Conservation (phyloP, 2,888 invertebrate genomes). For the Eutolmus rufibarbis region DNA sequence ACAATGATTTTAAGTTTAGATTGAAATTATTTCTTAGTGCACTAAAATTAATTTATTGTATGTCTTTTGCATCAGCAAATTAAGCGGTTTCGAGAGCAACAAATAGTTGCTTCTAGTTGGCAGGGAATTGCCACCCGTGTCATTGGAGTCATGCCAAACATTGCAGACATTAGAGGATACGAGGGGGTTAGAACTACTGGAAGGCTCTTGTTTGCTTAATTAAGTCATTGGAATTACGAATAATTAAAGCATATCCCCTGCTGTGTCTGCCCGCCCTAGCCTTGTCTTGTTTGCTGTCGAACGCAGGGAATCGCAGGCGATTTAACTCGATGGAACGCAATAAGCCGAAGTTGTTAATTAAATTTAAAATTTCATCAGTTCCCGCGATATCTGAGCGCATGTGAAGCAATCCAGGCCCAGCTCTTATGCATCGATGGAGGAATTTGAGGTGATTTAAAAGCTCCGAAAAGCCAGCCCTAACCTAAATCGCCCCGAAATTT, state of each 20-base stretch:
- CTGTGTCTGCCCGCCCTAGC: neutral
- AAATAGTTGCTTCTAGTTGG: neutral
- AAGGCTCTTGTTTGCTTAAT: neutral
- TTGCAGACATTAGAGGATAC: neutral
- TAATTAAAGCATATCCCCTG: neutral
- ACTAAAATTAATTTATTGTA: neutral
- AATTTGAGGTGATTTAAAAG: neutral
- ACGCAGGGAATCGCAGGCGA: neutral
- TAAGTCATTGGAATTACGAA: neutral
- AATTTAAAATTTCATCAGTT: neutral
- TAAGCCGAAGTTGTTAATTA: neutral
- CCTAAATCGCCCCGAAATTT: neutral
- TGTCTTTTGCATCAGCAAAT: neutral
- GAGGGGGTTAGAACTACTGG: neutral
- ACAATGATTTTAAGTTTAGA: too few relatives aligned
- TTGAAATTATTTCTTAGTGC: neutral
- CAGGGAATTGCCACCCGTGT: neutral
- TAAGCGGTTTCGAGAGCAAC: neutral
- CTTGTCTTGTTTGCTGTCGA: neutral
- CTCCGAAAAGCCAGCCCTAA: neutral
- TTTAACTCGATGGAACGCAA: neutral
- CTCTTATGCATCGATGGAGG: neutral
- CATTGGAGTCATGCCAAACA: neutral
- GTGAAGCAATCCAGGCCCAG: neutral
- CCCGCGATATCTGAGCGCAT: neutral